Evolutionary conservation across 1,140 invertebrate species (phyloP).

Genomic region (Oscheius sp.): DNA sequence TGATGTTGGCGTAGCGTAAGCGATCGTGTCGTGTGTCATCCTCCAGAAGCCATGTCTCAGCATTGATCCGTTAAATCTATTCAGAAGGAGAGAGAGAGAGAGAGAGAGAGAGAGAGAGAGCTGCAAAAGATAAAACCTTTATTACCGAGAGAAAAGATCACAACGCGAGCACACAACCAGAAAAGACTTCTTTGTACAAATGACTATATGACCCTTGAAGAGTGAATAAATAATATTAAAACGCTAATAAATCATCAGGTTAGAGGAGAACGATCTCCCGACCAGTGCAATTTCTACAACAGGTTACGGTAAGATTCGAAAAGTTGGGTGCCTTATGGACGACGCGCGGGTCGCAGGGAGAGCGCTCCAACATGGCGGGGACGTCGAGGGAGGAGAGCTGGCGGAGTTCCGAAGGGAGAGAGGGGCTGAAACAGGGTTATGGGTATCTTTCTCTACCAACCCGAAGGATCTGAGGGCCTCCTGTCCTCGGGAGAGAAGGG

Average conservation of each 20-base stretch:
- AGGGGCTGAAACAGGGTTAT: background rate
- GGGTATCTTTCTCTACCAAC: background rate
- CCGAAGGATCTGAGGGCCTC: background rate
- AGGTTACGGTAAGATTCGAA: slow-evolving; percentile 14
- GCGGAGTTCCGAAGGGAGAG: background rate
- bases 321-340: background rate
- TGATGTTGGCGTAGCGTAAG: no score
- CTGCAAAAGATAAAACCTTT: background rate
- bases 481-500: background rate
- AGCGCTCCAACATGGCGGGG: background rate
- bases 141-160: no score
- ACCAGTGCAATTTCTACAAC: slow-evolving; percentile 22
- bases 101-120: background rate
- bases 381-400: slow-evolving; percentile 1
- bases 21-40: no score
- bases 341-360: slow-evolving; percentile 8
- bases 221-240: no score
- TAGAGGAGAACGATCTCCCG: slow-evolving; percentile 22
- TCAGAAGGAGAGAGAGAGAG: background rate
- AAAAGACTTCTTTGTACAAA: no score
- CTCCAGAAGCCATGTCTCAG: no score
- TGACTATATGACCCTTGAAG: no score
- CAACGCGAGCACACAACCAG: background rate
- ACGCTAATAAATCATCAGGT: no score
- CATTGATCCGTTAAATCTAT: no score